Conservation (phyloP, 30 jellyfish, hydroid and myxozoan species). For the Catostylus mosaicus region DNA sequence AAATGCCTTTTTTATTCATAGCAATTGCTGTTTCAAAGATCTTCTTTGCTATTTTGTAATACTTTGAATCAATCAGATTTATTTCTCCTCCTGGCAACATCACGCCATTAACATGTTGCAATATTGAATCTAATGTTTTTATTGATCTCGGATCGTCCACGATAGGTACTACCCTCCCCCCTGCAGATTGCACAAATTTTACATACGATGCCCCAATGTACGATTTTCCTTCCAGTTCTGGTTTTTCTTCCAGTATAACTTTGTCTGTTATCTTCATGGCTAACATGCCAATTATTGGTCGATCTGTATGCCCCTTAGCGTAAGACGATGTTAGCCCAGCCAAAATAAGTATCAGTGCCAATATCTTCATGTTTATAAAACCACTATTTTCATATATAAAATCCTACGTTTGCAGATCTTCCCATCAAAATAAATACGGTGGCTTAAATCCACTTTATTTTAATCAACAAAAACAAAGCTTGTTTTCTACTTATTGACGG, state of each 20-base stretch:
- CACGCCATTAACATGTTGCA: conserved; percentile 55
- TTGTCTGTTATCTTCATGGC: conserved; percentile 89
- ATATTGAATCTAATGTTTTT: conserved; percentile 16
- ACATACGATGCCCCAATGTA: conserved; percentile 95
- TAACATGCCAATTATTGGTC: conserved; percentile 84
- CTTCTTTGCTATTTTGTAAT: conserved; percentile 38
- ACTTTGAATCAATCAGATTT: conserved; percentile 63
- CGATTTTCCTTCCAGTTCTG: conserved; percentile 59
- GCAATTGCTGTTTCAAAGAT: conserved; percentile 55
- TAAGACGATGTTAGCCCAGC: too few relatives aligned
- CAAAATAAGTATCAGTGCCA: too few relatives aligned
- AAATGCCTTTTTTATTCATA: conserved; percentile 38
- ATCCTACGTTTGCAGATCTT: too few relatives aligned
- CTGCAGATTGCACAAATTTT: conserved; percentile 83
- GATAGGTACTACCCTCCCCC: conserved; percentile 90
- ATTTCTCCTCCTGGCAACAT: conserved; percentile 86
- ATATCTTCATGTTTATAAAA: too few relatives aligned
- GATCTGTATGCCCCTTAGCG: conserved; percentile 30
- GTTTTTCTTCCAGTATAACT: conserved; percentile 29
- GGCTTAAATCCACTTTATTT: too few relatives aligned
- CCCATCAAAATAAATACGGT: too few relatives aligned
- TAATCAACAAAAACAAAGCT: too few relatives aligned
- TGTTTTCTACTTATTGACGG: neutral
- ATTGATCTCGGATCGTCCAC: conserved; percentile 65
- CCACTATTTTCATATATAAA: too few relatives aligned